Evolutionary conservation across 2,888 invertebrate genomes (phyloP).

Genomic region (Scaptomyza reducta): DNA sequence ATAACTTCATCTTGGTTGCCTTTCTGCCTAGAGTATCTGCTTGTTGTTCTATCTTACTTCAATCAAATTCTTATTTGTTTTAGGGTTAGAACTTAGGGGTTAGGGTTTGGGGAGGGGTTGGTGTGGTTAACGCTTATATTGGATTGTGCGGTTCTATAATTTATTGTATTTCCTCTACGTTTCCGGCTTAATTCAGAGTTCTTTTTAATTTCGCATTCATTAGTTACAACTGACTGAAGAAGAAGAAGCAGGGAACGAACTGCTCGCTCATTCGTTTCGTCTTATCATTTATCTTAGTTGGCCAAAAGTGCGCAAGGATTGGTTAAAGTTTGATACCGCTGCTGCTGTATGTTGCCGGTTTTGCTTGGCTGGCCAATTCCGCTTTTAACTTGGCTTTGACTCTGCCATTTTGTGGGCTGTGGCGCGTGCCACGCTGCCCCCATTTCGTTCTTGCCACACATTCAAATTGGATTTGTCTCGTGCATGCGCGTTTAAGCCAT

Average conservation of each 20-base stretch:
- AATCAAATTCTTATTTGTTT: slow-evolving; percentile 7
- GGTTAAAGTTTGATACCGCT: slow-evolving; percentile 29
- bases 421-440: slow-evolving; percentile 40
- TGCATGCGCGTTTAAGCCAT: slow-evolving; percentile 53
- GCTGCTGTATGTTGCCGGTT: slow-evolving; percentile 1
- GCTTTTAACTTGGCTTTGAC: slow-evolving; percentile 46
- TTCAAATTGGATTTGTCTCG: slow-evolving; percentile 63
- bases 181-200: slow-evolving; percentile 44
- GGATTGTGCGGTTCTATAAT: slow-evolving; percentile 64
- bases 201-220: slow-evolving; percentile 72
- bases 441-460: slow-evolving; percentile 29
- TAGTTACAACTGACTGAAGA: slow-evolving; percentile 49
- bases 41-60: background rate
- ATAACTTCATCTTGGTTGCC: too few species aligned
- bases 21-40: background rate
- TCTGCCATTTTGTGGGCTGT: slow-evolving; percentile 64
- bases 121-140: slow-evolving; percentile 37
- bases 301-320: slow-evolving; percentile 43
- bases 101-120: background rate
- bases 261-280: slow-evolving; percentile 39
- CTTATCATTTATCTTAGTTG: slow-evolving; percentile 77
- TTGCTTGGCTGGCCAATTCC: slow-evolving; percentile 68
- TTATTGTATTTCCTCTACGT: slow-evolving; percentile 61
- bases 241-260: background rate
- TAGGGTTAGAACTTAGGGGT: background rate